Conservation (phyloP, 2,797 vertebrate species). For the Aphelocoma californica region DNA sequence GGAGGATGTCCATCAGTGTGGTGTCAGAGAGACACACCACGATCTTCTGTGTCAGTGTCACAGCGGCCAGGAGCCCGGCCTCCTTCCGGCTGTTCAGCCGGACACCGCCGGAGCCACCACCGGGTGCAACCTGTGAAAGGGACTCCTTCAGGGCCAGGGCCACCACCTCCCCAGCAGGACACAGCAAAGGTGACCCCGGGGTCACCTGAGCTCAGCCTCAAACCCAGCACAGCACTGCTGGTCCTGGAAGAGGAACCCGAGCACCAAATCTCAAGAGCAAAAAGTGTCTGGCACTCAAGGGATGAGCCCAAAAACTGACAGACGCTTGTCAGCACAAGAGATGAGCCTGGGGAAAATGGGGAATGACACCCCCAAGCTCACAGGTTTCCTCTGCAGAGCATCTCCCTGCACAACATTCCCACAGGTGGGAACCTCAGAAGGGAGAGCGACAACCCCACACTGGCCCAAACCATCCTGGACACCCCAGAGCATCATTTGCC, state of each 20-base stretch:
- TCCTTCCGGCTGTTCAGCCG: slow-evolving; percentile 96
- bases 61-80: slow-evolving; percentile 90
- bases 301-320: background rate
- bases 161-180: background rate
- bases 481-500: background rate
- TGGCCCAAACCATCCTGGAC: background rate
- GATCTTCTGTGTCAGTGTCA: slow-evolving; percentile 92
- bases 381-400: background rate
- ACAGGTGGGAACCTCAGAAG: background rate
- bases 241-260: background rate
- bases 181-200: background rate
- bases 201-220: background rate
- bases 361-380: background rate
- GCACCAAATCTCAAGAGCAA: background rate
- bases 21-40: slow-evolving; percentile 94
- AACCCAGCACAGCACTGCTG: background rate
- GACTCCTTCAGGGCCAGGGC: background rate
- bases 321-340: background rate
- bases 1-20: slow-evolving; percentile 97
- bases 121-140: slow-evolving; percentile 83
- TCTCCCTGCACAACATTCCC: background rate
- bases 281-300: background rate
- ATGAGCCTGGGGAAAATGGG: background rate
- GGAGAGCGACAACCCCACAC: background rate
- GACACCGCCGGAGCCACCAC: slow-evolving; percentile 70